Percentiles rank a stretch among this genome's conserved stretches.
Evolutionary conservation across 92 coral and sea anemone genomes (phyloP).

Genomic region (Paramuricea clavata): DNA sequence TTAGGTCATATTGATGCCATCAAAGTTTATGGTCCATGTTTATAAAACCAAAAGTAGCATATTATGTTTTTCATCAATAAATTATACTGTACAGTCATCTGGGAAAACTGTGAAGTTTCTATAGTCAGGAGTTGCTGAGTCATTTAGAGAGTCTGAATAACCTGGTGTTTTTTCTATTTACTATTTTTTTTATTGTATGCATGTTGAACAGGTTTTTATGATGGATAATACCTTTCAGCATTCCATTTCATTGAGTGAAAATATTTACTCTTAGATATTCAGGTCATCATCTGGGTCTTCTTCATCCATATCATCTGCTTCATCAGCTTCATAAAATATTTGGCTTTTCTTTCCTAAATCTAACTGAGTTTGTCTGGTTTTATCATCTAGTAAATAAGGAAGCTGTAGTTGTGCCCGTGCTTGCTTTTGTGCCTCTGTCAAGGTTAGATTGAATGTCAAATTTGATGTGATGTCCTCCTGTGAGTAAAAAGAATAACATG

Average conservation of each 20-base stretch:
- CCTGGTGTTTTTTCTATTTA: too few species aligned
- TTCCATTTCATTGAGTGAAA: background rate
- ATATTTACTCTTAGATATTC: conserved; percentile 63
- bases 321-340: conserved; percentile 95
- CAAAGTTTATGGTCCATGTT: too few species aligned
- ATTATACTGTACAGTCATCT: too few species aligned
- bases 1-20: too few species aligned
- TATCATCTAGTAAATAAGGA: conserved; percentile 85
- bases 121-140: too few species aligned
- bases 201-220: too few species aligned
- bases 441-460: conserved; percentile 85
- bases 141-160: too few species aligned
- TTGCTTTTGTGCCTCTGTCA: conserved; percentile 80
- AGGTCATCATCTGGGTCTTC: conserved; percentile 99
- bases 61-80: too few species aligned
- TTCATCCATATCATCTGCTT: conserved; percentile 97
- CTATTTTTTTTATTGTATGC: too few species aligned
- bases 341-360: conserved; percentile 75
- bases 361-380: conserved; percentile 41
- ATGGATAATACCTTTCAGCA: too few species aligned
- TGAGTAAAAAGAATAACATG: background rate
- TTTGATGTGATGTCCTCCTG: conserved; percentile 89
- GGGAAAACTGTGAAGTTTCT: too few species aligned
- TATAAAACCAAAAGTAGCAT: too few species aligned
- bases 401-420: conserved; percentile 86